These are phyloP conservation scores for Ageneiosus marmoratus DNA, from an alignment of 2,113 vertebrate species.

Conservation along the genomic window DNA sequence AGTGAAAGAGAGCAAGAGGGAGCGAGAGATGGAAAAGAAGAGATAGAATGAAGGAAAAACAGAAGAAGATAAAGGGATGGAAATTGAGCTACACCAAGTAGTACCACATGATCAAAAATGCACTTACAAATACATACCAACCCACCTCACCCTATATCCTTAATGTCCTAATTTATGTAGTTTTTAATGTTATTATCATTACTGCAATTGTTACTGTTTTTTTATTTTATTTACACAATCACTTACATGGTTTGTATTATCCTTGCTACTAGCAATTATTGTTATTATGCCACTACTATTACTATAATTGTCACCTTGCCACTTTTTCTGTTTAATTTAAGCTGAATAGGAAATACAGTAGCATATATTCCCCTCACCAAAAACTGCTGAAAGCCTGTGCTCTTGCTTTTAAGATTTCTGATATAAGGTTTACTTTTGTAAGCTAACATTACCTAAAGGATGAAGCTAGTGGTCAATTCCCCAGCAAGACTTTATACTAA, in stretches of 20 bases:
- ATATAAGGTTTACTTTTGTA: too few relatives aligned
- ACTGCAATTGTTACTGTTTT: background rate
- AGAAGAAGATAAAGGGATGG: background rate
- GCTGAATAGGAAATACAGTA: background rate
- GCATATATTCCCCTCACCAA: background rate
- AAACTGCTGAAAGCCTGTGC: background rate
- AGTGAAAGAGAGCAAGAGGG: background rate
- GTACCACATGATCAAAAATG: background rate
- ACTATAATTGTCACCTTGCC: background rate
- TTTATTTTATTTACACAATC: background rate
- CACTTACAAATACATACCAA: background rate
- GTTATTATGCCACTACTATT: too few relatives aligned
- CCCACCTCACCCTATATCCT: background rate
- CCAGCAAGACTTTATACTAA: too few relatives aligned
- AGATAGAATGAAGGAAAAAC: background rate
- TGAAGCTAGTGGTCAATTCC: too few relatives aligned
- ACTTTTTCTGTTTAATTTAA: background rate
- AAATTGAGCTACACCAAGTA: background rate
- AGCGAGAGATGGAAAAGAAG: background rate
- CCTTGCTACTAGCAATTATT: background rate
- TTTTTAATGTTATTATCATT: background rate
- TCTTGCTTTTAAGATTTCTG: background rate
- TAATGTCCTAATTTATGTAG: background rate
- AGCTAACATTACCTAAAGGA: too few relatives aligned
- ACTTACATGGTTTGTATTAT: background rate